Base-by-base conservation (phyloP, 2,113 vertebrate genomes). In the Zosterops borbonicus region DNA sequence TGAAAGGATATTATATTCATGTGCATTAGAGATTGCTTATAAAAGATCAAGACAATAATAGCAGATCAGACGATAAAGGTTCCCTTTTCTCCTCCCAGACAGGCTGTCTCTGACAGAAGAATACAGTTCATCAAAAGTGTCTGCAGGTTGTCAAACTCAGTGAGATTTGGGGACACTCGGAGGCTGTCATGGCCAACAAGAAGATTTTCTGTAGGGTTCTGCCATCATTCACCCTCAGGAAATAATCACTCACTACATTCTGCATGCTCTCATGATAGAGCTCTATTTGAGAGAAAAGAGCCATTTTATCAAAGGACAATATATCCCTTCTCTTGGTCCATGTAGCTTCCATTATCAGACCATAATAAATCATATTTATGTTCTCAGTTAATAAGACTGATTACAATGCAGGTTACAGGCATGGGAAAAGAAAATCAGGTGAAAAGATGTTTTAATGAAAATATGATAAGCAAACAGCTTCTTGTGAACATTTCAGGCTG, bases 81-180 rank as follows among this genome's bases (percentile, higher is more conserved):
- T 97, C 97, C 94, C 97, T 98, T 98, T 98, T 98, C 98, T 98
- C 97, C 97, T 98, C 97, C 97, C 98, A 98, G 98, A 98, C 98
- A 98, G 98, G 96, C 98, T 98, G 98, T 98, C 98, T 98, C 98
- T 98, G 97, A 96, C 98, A 97, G 97, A 98, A 98, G 98, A 98
- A 98, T 98, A 98, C 98, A 98, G 97, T 98, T 98, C 98, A 98
- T 99, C 98, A 98, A 98, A 98, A 98, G 98, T 99, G 98, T 99
- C 98, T 98, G 98, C 99, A 99, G 98, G 98, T 99, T 99, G 99
- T 99, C 98, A 99, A 98, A 99, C 98, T 98, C 97, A 50, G 97
- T 97, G 98, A 97, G 97, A 98, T 98, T 97, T 96, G 96, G 98
- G 98, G 98, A 97, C 95, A 98, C 98, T 98, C 97, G 76, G 86